Evolutionary conservation across 2,888 invertebrate species (phyloP).

Genomic region (Dryocosmus kuriphilus): DNA sequence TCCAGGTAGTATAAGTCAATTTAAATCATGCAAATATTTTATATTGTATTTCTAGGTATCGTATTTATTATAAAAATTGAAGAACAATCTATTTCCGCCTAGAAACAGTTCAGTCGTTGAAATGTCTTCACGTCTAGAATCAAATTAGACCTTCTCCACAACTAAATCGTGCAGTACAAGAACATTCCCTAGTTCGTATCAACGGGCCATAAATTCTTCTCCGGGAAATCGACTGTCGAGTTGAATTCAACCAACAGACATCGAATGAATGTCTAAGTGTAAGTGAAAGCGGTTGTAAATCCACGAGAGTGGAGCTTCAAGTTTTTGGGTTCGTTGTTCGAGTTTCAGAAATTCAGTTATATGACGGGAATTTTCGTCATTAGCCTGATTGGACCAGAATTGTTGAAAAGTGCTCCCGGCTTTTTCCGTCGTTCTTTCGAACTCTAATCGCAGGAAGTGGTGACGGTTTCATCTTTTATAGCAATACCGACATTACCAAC

Average conservation of each 20-base stretch:
- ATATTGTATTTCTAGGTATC: no score
- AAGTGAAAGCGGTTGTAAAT: not conserved
- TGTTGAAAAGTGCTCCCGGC: not conserved
- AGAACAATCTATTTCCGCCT: not conserved
- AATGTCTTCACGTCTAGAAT: not conserved
- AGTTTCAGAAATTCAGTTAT: slow-evolving; percentile 6
- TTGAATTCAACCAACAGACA: not conserved
- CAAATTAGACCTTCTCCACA: not conserved
- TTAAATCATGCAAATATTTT: no score
- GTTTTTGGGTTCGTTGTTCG: not conserved
- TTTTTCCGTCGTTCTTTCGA: slow-evolving; percentile 23
- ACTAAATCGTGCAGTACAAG: not conserved
- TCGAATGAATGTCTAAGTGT: not conserved
- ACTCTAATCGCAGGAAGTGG: slow-evolving; percentile 29
- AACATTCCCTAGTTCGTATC: not conserved
- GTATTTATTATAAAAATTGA: not conserved
- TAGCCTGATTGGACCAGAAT: slow-evolving; percentile 24
- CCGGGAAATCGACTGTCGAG: slow-evolving; percentile 24
- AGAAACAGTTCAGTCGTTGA: not conserved
- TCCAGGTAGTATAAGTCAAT: no score
- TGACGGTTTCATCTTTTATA: slow-evolving; percentile 23
- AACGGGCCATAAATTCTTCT: slow-evolving; percentile 10
- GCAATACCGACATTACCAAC: slow-evolving; percentile 26
- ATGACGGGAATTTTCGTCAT: not conserved
- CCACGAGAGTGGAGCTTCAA: not conserved